Conservation (phyloP, 2,888 invertebrate species). For the Cerastis rubricosa region DNA sequence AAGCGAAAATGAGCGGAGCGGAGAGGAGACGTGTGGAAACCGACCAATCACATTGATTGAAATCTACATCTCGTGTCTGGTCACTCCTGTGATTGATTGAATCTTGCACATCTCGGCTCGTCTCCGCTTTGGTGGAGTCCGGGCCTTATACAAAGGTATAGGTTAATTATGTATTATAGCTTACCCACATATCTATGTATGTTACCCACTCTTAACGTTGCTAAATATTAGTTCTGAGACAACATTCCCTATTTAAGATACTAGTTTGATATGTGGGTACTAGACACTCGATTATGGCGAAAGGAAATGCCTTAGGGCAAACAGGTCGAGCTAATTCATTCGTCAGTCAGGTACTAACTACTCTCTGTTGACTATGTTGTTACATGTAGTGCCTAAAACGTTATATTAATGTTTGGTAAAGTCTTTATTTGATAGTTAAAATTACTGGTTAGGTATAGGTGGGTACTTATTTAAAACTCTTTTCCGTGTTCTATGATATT, state of each 20-base stretch:
- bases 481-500: not conserved
- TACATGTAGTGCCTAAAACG: not conserved
- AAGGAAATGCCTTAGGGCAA: constrained; percentile 46
- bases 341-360: constrained; percentile 14
- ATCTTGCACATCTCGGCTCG: too few species aligned
- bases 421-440: not conserved
- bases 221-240: constrained; percentile 47
- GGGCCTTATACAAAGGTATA: too few species aligned
- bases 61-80: too few species aligned
- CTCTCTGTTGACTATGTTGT: not conserved
- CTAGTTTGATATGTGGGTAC: constrained; percentile 26
- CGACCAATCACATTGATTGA: too few species aligned
- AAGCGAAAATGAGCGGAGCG: too few species aligned
- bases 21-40: too few species aligned
- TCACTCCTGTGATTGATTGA: too few species aligned
- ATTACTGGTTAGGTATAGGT: not conserved
- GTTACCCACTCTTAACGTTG: constrained; percentile 10
- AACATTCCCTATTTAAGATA: constrained; percentile 53
- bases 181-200: not conserved
- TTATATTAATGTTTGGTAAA: not conserved
- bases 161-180: too few species aligned
- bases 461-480: not conserved
- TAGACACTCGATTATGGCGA: constrained; percentile 35
- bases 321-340: constrained; percentile 39
- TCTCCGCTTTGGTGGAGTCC: too few species aligned